These are phyloP conservation scores for Lasius platythorax DNA, from an alignment of 2,888 invertebrate species.

Conservation along the genomic window DNA sequence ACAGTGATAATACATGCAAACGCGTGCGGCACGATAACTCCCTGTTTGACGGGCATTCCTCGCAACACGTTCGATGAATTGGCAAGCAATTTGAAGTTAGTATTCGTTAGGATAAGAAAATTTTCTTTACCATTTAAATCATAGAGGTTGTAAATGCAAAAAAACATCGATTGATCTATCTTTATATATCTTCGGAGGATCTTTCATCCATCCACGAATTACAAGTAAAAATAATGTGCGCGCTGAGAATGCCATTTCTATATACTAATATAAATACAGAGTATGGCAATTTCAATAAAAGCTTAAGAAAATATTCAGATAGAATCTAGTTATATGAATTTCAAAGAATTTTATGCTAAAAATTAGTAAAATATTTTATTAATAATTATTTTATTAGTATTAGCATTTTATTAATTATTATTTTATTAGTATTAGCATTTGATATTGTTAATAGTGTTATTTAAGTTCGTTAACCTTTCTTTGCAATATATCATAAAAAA, in stretches of 20 bases:
- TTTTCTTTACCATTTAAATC: neutral
- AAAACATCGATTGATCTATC: neutral
- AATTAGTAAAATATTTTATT: neutral
- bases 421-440: neutral
- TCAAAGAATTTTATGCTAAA: neutral
- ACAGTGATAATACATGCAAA: conserved; percentile 35
- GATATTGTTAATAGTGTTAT: neutral
- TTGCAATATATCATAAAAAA: neutral
- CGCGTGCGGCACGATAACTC: conserved; percentile 2
- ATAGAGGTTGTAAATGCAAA: neutral
- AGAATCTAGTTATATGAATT: neutral
- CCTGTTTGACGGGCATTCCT: conserved; percentile 23
- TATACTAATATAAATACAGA: neutral
- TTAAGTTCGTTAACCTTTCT: neutral
- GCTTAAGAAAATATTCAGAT: neutral
- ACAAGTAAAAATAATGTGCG: neutral
- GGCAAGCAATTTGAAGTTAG: conserved; percentile 6
- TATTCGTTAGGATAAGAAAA: conserved; percentile 3
- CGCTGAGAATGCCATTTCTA: neutral
- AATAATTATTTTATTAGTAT: neutral
- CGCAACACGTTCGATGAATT: conserved; percentile 14
- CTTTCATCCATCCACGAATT: neutral
- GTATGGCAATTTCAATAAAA: conserved; percentile 1
- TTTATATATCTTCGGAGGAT: neutral
- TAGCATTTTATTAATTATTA: too few species aligned